Conservation (phyloP, 2,113 vertebrate genomes). For the Daubentonia madagascariensis region DNA sequence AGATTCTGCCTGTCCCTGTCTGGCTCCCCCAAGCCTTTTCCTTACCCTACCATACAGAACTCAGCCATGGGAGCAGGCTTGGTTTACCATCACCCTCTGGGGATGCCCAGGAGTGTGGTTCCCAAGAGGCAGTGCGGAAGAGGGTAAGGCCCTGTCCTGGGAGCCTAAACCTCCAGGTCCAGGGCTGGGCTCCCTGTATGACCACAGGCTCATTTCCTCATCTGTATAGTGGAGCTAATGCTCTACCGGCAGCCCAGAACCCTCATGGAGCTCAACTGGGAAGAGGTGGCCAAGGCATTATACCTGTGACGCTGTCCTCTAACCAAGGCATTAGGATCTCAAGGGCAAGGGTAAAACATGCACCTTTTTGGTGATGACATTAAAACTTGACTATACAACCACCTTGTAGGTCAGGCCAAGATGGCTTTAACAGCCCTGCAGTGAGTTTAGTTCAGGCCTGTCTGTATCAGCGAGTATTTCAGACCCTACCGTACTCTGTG, state of each 20-base stretch:
- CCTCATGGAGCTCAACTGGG: neutral
- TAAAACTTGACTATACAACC: neutral
- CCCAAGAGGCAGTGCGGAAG: neutral
- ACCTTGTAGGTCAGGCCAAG: neutral
- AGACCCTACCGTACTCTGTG: no score
- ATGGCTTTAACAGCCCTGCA: no score
- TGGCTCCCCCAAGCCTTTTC: neutral
- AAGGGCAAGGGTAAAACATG: neutral
- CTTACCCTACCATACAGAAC: neutral
- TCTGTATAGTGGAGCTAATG: neutral
- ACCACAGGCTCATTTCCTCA: neutral
- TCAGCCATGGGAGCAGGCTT: neutral
- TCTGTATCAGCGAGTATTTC: neutral
- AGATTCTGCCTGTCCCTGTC: neutral
- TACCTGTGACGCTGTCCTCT: neutral
- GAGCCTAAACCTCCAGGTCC: neutral
- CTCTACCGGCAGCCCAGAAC: neutral
- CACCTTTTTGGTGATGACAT: neutral
- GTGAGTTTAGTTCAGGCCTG: neutral
- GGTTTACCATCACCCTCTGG: neutral
- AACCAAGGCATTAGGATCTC: neutral
- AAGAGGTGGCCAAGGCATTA: accelerated
- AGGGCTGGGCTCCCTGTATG: neutral
- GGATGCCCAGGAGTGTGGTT: neutral
- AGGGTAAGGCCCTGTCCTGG: neutral